Evolutionary conservation across 2,113 vertebrate genomes (phyloP), one percentile per base, ranked within the genome.

Genomic region (Gobius niger): DNA sequence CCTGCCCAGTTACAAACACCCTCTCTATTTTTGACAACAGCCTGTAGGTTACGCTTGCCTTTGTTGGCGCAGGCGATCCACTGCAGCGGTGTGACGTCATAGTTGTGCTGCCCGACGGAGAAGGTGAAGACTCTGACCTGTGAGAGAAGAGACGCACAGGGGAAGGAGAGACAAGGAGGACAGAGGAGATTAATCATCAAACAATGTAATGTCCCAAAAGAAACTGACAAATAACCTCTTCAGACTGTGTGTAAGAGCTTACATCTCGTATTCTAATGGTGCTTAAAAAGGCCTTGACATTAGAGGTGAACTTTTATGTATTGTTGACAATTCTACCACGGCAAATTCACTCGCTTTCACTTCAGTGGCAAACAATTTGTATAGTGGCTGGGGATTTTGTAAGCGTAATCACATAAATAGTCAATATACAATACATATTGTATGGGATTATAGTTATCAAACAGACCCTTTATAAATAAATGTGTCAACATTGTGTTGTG

Each of bases 1-100:
- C 42, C 16, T 46, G n/a, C 52, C 13, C 19, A 18, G 14, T 16
- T 8, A 18, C 52, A 18, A 18, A 10, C 1, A 54, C 19, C 18
- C 41, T 47, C 42, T 44, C 46, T 34, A 41, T 57, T 53, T 63
- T 51, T n/a, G 24, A 42, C 47, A 10, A 6, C 7, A 60, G 66
- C 65, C 9, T 12, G 5, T 5, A 49, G 5, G 6, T 19, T 63
- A 56, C 24, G 42, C 82, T 67, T 87, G 98, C 98, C 98, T 95
- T 98, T 99, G 88, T 99, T 98, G 80, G 95, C 93, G 1, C 96
- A 98, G 13, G 97, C 97, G 88, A 99, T 99, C 97, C 97, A 99
- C 89, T 99, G 96, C 87, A 99, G 87, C 0, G 97, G 97, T 0
- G 96, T 97, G 82, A 99, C 96, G 0, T 99, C 97, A 0, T 99